Percentiles rank a stretch among this genome's conserved stretches.
These are phyloP conservation scores for Odontothrips loti DNA, from an alignment of 2,888 invertebrate genomes.

Conservation along the genomic window DNA sequence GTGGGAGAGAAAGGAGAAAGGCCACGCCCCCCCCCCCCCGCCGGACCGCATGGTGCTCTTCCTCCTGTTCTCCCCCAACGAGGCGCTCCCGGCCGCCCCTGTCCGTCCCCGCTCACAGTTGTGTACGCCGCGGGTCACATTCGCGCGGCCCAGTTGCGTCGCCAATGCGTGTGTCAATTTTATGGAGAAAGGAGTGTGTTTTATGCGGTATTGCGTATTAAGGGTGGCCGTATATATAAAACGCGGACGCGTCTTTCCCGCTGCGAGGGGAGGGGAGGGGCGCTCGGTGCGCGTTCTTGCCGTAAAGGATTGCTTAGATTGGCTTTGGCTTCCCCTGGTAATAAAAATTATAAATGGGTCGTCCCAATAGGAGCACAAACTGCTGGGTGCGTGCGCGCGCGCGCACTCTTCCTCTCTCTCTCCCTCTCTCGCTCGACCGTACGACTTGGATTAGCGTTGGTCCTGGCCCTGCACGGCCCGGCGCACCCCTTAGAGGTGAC, in stretches of 20 bases:
- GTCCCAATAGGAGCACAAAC: not conserved
- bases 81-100: not conserved
- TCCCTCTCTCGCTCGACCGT: not conserved
- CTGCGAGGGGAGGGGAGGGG: not conserved
- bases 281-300: not conserved
- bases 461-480: not conserved
- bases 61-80: not conserved
- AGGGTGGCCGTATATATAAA: too few species aligned
- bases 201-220: too few species aligned
- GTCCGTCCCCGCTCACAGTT: too few species aligned
- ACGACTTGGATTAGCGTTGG: not conserved
- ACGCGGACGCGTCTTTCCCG: not conserved
- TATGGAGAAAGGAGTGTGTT: not conserved
- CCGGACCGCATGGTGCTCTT: constrained; percentile 30
- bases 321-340: not conserved
- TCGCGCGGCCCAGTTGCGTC: not conserved
- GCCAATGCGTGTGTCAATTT: not conserved
- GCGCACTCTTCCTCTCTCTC: not conserved
- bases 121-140: not conserved
- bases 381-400: not conserved
- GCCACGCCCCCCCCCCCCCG: constrained; percentile 34
- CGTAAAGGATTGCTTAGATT: constrained; percentile 23
- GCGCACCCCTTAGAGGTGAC: not conserved
- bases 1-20: too few species aligned
- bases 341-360: constrained; percentile 27